Evolutionary conservation across 2,113 vertebrate species (phyloP).

Genomic region (Circaetus cinerascens): DNA sequence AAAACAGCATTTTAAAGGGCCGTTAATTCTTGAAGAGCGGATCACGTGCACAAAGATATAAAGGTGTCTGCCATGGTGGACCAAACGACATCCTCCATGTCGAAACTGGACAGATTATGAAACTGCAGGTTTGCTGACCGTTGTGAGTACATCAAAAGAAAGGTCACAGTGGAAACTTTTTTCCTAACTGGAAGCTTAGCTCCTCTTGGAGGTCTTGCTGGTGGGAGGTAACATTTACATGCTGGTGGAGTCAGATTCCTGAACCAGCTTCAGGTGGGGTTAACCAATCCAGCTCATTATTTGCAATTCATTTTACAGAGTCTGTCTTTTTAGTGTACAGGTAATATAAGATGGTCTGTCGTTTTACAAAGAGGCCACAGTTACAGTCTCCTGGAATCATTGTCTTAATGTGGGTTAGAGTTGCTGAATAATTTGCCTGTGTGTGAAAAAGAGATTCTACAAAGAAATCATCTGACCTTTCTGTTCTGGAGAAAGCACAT

Average conservation of each 20-base stretch:
- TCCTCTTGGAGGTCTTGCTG: background rate
- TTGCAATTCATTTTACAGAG: background rate
- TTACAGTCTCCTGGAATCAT: background rate
- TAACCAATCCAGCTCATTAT: background rate
- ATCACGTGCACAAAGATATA: background rate
- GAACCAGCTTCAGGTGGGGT: background rate
- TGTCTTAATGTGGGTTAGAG: background rate
- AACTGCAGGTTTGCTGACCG: background rate
- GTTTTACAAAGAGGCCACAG: background rate
- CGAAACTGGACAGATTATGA: background rate
- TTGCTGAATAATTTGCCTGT: background rate
- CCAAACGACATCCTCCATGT: background rate
- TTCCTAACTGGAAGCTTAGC: background rate
- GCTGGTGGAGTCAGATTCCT: background rate
- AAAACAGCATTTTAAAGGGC: background rate
- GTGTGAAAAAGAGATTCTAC: background rate
- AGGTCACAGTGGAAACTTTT: background rate
- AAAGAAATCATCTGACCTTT: background rate
- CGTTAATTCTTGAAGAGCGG: background rate
- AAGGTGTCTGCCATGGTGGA: background rate
- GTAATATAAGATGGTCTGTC: background rate
- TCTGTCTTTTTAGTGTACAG: background rate
- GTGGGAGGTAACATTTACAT: background rate
- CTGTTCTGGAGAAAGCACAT: background rate
- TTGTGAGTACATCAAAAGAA: background rate